Percentiles rank a stretch among this genome's conserved stretches.
phyloP scores from a whole-genome alignment of 2,113 vertebrate genomes.

The Ursus arctos region DNA sequence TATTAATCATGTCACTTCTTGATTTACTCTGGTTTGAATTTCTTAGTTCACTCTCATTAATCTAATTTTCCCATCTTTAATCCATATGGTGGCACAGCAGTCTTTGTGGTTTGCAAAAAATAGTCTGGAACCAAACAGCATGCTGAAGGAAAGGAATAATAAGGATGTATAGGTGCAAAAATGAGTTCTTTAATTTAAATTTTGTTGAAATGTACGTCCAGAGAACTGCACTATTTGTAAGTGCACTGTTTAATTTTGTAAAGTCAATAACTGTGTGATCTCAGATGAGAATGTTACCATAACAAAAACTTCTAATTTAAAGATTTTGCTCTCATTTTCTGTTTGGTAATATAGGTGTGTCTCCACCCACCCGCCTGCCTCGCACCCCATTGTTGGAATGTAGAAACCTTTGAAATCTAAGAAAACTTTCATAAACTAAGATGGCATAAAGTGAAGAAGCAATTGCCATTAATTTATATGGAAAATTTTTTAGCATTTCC shows the following conservation, averaged over 20 bases:
- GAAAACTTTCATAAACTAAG: neutral
- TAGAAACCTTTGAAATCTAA: neutral
- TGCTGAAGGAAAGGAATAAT: neutral
- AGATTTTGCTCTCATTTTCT: conserved; percentile 28
- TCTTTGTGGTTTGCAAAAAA: conserved; percentile 35
- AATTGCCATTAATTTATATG: neutral
- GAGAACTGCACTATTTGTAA: neutral
- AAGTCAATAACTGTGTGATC: neutral
- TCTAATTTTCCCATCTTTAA: conserved; percentile 30
- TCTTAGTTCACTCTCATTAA: conserved; percentile 14
- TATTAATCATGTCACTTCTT: conserved; percentile 28
- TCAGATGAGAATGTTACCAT: neutral
- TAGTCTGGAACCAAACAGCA: neutral
- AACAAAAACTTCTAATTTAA: conserved; percentile 26
- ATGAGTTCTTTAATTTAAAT: conserved; percentile 8
- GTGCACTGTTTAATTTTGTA: conserved; percentile 23
- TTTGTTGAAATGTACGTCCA: conserved; percentile 2
- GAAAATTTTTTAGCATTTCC: neutral
- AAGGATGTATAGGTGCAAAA: neutral
- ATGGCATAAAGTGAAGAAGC: neutral
- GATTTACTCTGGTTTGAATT: conserved; percentile 38
- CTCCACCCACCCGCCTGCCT: neutral
- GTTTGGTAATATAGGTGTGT: neutral
- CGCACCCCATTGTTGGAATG: neutral
- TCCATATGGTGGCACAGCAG: neutral